Evolutionary conservation across 2,888 invertebrate species (phyloP).

Genomic region (Eulithis prunata): DNA sequence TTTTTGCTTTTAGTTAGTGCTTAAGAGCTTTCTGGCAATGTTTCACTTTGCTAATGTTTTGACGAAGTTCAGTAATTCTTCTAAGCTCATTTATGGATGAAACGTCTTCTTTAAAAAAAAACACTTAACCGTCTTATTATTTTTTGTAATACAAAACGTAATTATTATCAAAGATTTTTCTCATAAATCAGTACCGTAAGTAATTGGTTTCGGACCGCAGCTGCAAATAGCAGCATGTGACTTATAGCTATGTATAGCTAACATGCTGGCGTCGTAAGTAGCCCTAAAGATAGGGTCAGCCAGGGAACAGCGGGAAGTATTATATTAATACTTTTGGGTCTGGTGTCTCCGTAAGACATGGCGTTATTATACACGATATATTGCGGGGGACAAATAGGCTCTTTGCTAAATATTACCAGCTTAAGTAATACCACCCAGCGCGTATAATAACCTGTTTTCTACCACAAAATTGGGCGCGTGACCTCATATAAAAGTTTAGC

Average conservation of each 20-base stretch:
- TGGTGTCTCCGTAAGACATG: slow-evolving; percentile 38
- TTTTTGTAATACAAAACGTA: too few species aligned
- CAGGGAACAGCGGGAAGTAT: slow-evolving; percentile 40
- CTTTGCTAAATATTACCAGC: slow-evolving; percentile 39
- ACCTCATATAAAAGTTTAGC: slow-evolving; percentile 31
- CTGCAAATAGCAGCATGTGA: slow-evolving; percentile 2
- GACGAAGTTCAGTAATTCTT: neutral
- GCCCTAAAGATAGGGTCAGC: slow-evolving; percentile 36
- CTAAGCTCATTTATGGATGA: too few species aligned
- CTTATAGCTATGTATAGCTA: neutral
- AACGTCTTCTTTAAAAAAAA: too few species aligned
- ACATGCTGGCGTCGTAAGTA: slow-evolving; percentile 34
- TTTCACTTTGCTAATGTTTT: neutral
- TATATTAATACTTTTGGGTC: slow-evolving; percentile 47
- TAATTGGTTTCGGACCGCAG: neutral
- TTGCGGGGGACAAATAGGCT: slow-evolving; percentile 43
- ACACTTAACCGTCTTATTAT: too few species aligned
- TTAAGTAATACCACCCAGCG: slow-evolving; percentile 16
- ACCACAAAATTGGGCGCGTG: slow-evolving; percentile 24
- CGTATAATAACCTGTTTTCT: slow-evolving; percentile 24
- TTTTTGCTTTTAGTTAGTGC: neutral
- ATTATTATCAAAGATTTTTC: neutral
- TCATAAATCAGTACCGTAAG: slow-evolving; percentile 1
- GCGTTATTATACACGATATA: slow-evolving; percentile 46
- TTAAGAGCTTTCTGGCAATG: slow-evolving; percentile 4